Evolutionary conservation across 2,888 invertebrate genomes (phyloP), one percentile per base, ranked within the genome.

Genomic region (Torymus aiolomorphi): DNA sequence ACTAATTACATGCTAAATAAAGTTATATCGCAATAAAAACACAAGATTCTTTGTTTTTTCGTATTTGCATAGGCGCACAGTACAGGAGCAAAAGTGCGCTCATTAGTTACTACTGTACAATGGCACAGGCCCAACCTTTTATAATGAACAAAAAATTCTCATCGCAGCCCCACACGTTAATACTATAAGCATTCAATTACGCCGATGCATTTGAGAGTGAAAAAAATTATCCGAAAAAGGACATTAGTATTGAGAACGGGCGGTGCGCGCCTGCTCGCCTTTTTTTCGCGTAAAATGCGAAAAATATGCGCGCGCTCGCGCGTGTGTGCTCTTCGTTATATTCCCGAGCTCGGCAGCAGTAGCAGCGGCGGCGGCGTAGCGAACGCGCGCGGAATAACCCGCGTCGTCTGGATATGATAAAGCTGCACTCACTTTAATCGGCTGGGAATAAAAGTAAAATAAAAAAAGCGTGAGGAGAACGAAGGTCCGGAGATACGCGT

Each of bases 351-450:
- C 42, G 8, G 42, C 42, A 31, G 31, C 8, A 31, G 31, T 3
- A 31, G 31, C 31, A 42, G 42, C 42, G 8, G 42, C 8, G 8
- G 8, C 42, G 8, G 42, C 42, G 8, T 42, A 42, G 18, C 16
- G n/a, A 24, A 61, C 16, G 42, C 10, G 31, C 24, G 61, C 56
- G 65, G 49, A 74, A 69, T 70, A 65, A 70, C 61, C 56, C 13
- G 59, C 67, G 52, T 61, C 18, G 49, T 76, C 63, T 72, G 81
- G 66, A 76, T 73, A 70, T 77, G 77, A 82, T 82, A 70, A 77
- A 80, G 66, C 77, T 81, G 82, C 80, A 85, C 86, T 87, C 87
- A 86, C 86, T 88, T 87, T 87, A 87, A 88, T 87, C 85, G 85
- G 83, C 83, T 82, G 83, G 80, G 79, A 83, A 81, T 83, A 83